A percentile compares a stretch with the other conserved stretches of the same genome.
Evolutionary conservation across 2,888 invertebrate species (phyloP).

Genomic region (Himalopsyche japonica): DNA sequence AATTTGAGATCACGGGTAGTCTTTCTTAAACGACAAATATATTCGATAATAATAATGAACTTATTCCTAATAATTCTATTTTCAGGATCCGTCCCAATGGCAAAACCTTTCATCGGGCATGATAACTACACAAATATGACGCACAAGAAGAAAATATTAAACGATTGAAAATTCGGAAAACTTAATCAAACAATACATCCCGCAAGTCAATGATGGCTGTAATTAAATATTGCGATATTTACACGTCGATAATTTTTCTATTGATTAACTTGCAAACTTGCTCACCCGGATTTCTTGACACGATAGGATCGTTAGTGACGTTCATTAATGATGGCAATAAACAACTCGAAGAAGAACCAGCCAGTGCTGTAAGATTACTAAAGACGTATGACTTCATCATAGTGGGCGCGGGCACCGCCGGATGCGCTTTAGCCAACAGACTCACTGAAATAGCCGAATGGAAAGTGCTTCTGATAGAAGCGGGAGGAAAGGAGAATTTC

Average conservation of each 20-base stretch:
- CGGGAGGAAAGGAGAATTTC: constrained; percentile 65
- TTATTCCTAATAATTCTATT: too few relatives aligned
- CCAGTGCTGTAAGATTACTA: constrained; percentile 4
- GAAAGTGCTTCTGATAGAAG: constrained; percentile 65
- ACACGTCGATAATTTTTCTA: not conserved
- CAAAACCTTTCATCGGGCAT: too few relatives aligned
- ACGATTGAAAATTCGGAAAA: too few relatives aligned
- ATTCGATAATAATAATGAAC: too few relatives aligned
- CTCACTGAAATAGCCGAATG: constrained; percentile 62
- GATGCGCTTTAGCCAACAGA: constrained; percentile 65
- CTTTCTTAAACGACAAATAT: too few relatives aligned
- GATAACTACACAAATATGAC: too few relatives aligned
- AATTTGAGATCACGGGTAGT: too few relatives aligned
- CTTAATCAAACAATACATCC: too few relatives aligned
- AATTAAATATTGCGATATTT: not conserved
- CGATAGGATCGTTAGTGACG: not conserved
- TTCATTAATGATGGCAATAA: not conserved
- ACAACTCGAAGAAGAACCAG: constrained; percentile 3
- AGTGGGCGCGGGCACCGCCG: constrained; percentile 68
- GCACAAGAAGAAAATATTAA: too few relatives aligned
- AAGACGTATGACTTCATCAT: constrained; percentile 64
- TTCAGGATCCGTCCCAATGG: too few relatives aligned
- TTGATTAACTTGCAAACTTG: not conserved
- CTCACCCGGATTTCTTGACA: not conserved
- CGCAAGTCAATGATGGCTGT: not conserved